phyloP scores from a whole-genome alignment of 1,140 invertebrate genomes.

The Lepidurus packardi region DNA sequence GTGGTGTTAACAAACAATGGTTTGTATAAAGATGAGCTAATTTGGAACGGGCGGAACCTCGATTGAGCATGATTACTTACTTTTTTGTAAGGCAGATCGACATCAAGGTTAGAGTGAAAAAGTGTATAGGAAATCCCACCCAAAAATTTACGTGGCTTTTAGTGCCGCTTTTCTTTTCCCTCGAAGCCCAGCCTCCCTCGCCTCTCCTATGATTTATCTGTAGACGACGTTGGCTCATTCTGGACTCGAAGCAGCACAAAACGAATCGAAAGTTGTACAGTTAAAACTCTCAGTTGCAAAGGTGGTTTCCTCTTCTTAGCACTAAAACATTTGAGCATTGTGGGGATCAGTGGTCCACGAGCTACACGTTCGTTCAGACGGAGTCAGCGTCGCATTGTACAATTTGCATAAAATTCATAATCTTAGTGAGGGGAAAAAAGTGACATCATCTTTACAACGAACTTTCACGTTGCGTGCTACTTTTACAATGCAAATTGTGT shows the following conservation, averaged over 20 bases:
- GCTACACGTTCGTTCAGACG: neutral
- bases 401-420: too few relatives aligned
- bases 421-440: neutral
- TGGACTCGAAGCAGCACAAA: neutral
- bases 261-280: neutral
- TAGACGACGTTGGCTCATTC: neutral
- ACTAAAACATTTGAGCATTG: neutral
- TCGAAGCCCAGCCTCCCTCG: neutral
- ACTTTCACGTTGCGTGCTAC: neutral
- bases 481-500: neutral
- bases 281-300: neutral
- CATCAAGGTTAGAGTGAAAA: neutral
- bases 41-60: constrained; percentile 6
- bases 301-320: neutral
- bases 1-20: neutral
- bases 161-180: neutral
- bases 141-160: neutral
- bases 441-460: neutral
- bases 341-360: neutral
- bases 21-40: neutral
- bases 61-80: neutral
- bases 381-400: too few relatives aligned
- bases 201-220: neutral
- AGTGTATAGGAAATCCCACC: neutral
- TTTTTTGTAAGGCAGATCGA: neutral